Evolutionary conservation across 2,797 vertebrate species (phyloP).

Genomic region (Brachymystax lenok): DNA sequence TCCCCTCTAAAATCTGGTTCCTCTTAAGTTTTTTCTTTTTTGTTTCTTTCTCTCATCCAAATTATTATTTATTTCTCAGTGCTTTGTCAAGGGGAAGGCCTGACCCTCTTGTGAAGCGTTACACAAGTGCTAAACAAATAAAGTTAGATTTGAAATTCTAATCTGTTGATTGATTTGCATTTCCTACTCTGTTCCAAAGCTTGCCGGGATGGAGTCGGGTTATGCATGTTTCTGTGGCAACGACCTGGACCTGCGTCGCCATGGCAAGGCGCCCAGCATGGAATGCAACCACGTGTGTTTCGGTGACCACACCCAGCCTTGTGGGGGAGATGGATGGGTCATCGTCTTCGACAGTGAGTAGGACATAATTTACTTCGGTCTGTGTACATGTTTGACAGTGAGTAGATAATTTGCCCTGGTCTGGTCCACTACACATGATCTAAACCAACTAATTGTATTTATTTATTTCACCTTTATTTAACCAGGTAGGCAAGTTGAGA

Average conservation of each 20-base stretch:
- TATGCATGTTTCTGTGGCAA: constrained; percentile 98
- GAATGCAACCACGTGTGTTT: constrained; percentile 98
- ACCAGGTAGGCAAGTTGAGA: too few relatives aligned
- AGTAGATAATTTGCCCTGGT: constrained; percentile 56
- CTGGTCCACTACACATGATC: neutral
- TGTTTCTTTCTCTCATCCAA: neutral
- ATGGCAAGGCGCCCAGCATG: constrained; percentile 85
- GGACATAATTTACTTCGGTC: too few relatives aligned
- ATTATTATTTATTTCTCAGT: too few relatives aligned
- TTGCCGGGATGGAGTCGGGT: constrained; percentile 96
- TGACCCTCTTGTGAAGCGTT: neutral
- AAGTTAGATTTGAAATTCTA: constrained; percentile 28
- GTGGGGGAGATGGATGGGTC: constrained; percentile 93
- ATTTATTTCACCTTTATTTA: too few relatives aligned
- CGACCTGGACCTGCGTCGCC: constrained; percentile 86
- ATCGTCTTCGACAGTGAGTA: constrained; percentile 88
- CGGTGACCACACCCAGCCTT: constrained; percentile 95
- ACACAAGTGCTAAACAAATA: constrained; percentile 20
- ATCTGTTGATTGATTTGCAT: constrained; percentile 36
- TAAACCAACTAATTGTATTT: too few relatives aligned
- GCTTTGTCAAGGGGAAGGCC: neutral
- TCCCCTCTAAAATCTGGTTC: too few relatives aligned
- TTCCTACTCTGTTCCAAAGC: constrained; percentile 70
- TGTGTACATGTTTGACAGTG: constrained; percentile 48
- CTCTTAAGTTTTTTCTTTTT: neutral